Conservation (phyloP, 2,113 vertebrate species). For the Austrofundulus limnaeus region DNA sequence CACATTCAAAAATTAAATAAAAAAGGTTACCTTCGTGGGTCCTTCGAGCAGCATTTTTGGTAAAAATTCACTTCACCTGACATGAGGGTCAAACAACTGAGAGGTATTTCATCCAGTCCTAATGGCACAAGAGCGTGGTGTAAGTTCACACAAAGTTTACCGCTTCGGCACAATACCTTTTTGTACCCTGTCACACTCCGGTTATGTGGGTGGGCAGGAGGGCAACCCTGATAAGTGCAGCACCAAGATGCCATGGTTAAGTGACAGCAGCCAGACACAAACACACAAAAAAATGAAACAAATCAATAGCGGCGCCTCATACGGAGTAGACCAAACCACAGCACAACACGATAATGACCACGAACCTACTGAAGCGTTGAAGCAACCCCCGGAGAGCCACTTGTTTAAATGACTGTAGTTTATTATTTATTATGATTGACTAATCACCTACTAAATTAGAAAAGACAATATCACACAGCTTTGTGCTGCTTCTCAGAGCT, state of each 20-base stretch:
- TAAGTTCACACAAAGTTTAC: slow-evolving; percentile 70
- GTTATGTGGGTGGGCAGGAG: slow-evolving; percentile 34
- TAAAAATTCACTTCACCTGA: slow-evolving; percentile 45
- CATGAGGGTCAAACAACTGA: slow-evolving; percentile 33
- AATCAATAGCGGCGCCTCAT: slow-evolving; percentile 68
- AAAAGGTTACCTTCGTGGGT: background rate
- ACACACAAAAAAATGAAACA: slow-evolving; percentile 48
- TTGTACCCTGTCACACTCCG: slow-evolving; percentile 40
- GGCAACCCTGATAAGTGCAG: slow-evolving; percentile 38
- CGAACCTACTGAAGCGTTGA: slow-evolving; percentile 61
- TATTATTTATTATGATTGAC: slow-evolving; percentile 60
- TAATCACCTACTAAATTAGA: slow-evolving; percentile 65
- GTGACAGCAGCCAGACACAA: slow-evolving; percentile 63
- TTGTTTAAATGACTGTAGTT: slow-evolving; percentile 56
- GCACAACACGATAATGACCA: slow-evolving; percentile 68
- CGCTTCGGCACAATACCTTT: slow-evolving; percentile 9
- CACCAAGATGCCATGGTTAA: slow-evolving; percentile 47
- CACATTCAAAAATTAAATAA: background rate
- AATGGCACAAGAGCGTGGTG: slow-evolving; percentile 11
- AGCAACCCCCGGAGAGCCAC: slow-evolving; percentile 49
- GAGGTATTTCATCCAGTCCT: slow-evolving; percentile 24
- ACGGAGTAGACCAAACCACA: slow-evolving; percentile 53
- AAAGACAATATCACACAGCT: slow-evolving; percentile 60
- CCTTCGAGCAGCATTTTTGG: slow-evolving; percentile 21
- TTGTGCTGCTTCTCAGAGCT: slow-evolving; percentile 31